Base-by-base conservation (phyloP, 2,888 invertebrate genomes). In the Lepidocyrtoides sp. region DNA sequence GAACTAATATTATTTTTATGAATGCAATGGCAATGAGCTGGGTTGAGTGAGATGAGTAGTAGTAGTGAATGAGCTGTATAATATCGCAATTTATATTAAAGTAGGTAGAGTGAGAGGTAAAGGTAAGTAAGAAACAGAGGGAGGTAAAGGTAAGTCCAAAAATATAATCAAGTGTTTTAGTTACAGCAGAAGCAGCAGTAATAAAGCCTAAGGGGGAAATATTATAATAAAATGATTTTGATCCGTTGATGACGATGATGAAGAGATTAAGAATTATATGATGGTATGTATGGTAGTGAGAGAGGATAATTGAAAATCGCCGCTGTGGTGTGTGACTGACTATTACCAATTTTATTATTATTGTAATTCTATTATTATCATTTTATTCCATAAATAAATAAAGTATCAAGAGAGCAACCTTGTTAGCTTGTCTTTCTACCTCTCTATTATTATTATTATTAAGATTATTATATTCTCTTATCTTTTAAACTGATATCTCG, bases 1-100 rank as follows among this genome's bases (percentile, higher is more conserved):
- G 89, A 89, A 89, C 79, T 89, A 89, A 89, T 89, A 82, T 82
- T 51, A 57, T 81, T 89, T 88, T 89, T 89, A 89, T 89, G 72
- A 57, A 23, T 29, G 32, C 32, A 66, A 54, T 82, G 82, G 82
- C 89, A 89, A 82, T 89, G 89, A 89, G 29, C 14, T 44, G 41
- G 23, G 44, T 14, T 23, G 69, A 36, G 48, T n/a, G n/a, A n/a
- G 5, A 3, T 51, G 51, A 3, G 51, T 51, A 8, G 1, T 4
- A 48, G 63, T 26, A 17, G 63, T 63, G 63, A 23, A 44, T 72
- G 41, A 44, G 41, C 44, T 20, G 36, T 44, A 72, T 72, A 72
- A 44, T 72, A 72, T 44, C 10, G 20, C 44, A 72, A 72, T 69
- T 72, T 72, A 72, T 72, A 72, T 41, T 72, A 72, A 72, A 66